Evolutionary conservation across 2,797 vertebrate species (phyloP).

Genomic region (Gadopsis bispinosus): DNA sequence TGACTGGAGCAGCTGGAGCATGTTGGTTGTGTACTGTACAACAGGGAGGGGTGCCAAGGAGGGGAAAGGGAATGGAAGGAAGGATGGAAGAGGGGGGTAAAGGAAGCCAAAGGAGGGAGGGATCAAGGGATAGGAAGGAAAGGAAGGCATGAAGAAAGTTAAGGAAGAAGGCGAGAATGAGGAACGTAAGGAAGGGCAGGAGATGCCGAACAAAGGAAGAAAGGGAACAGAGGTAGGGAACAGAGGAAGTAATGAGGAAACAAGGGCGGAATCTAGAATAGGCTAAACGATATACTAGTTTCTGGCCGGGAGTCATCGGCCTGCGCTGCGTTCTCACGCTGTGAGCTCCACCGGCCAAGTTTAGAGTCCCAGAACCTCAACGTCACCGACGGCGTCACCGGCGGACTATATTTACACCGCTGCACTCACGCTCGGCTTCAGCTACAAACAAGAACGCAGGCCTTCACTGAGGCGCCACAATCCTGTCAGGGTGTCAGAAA

Average conservation of each 20-base stretch:
- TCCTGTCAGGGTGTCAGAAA: not conserved
- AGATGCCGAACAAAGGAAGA: not conserved
- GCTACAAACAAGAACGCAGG: not conserved
- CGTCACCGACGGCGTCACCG: slow-evolving; percentile 32
- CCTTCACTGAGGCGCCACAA: not conserved
- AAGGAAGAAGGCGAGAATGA: not conserved
- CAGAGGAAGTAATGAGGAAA: not conserved
- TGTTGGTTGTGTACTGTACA: slow-evolving; percentile 14
- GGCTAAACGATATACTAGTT: not conserved
- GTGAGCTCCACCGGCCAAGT: slow-evolving; percentile 48
- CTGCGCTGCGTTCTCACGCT: slow-evolving; percentile 34
- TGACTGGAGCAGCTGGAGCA: slow-evolving; percentile 53
- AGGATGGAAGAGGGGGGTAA: not conserved
- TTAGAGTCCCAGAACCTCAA: slow-evolving; percentile 13
- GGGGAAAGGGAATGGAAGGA: too few species aligned
- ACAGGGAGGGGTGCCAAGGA: not conserved
- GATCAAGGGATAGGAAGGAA: not conserved
- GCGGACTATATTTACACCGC: slow-evolving; percentile 37
- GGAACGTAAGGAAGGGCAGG: not conserved
- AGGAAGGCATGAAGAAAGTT: not conserved
- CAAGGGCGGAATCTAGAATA: not conserved
- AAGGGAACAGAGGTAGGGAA: not conserved
- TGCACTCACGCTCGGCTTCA: slow-evolving; percentile 16
- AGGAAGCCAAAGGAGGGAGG: slow-evolving; percentile 15
- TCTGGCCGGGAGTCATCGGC: not conserved